Evolutionary conservation across 2,113 vertebrate species (phyloP).

Genomic region (Noctilio leporinus): DNA sequence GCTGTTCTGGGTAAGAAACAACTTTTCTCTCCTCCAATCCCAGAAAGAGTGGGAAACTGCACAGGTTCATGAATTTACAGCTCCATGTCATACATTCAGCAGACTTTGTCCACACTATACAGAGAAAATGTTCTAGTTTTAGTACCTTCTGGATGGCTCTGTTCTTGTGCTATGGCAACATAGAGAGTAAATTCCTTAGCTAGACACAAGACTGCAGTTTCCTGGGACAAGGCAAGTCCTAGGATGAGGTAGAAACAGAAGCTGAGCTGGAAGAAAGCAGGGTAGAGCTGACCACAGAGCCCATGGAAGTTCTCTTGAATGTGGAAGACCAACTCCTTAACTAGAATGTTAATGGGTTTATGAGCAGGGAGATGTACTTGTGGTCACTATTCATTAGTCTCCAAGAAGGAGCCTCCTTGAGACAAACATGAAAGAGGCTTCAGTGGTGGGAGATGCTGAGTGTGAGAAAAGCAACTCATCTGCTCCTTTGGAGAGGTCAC

Average conservation of each 20-base stretch:
- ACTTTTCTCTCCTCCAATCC: neutral
- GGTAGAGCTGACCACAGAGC: no score
- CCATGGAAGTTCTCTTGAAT: neutral
- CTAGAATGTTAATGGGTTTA: accelerated
- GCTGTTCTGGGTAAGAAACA: neutral
- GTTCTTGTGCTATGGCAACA: neutral
- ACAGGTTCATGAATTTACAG: neutral
- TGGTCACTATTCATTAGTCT: neutral
- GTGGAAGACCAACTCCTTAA: neutral
- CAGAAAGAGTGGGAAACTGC: neutral
- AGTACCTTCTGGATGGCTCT: neutral
- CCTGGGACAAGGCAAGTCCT: neutral
- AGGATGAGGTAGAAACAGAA: neutral
- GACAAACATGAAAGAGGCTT: neutral
- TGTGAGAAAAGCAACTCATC: neutral
- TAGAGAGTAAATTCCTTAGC: neutral
- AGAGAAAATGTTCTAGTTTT: neutral
- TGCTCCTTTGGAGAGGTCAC: neutral
- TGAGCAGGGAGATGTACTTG: neutral
- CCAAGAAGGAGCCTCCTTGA: neutral
- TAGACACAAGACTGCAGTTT: neutral
- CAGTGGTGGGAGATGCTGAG: neutral
- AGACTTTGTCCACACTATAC: neutral
- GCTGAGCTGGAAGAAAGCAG: neutral
- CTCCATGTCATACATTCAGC: neutral